Base-by-base conservation (phyloP, 1,140 invertebrate genomes). In the Melanaphis sacchari region DNA sequence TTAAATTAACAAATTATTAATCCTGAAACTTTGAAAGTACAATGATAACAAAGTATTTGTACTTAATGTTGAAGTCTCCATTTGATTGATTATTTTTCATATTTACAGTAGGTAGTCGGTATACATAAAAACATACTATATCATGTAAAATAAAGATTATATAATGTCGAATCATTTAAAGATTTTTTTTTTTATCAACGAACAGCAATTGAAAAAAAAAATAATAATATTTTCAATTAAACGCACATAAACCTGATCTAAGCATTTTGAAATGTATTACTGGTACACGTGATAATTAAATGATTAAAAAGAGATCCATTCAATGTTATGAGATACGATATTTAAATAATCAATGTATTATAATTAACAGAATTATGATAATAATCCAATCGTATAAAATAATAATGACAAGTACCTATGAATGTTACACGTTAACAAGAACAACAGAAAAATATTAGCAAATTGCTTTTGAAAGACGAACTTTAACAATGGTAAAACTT, bases 401-500 rank as follows among this genome's bases (percentile, higher is more conserved):
- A 7, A 40, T 90, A 59, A 26, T 15, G 36, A 31, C 3, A n/a
- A 66, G 15, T 21, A n/a, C n/a, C n/a, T n/a, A 59, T 59, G 38
- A 66, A 90, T 31, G 49, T 66, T 66, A 66, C 31, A 26, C 11
- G 49, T 41, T 15, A 90, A 46, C 18, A 26, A 0, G n/a, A n/a
- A n/a, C n/a, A n/a, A n/a, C n/a, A 43, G 22, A 40, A 40, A 90
- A 90, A 66, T 38, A 38, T 90, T 59, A 40, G 8, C 2, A 59
- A 59, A 2, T 41, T 18, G 36, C 52, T n/a, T 54, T n/a, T 66
- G 89, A 66, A 66, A 90, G 22, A 66, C 22, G 43, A 59, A 66
- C 89, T 90, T 90, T 66, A 90, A 66, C 38, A 90, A 90, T 66
- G 89, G 38, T 66, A 43, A 59, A 90, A 90, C 52, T 90, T 90